phyloP scores from a whole-genome alignment of 2,113 vertebrate genomes.

The Ciconia boyciana region DNA sequence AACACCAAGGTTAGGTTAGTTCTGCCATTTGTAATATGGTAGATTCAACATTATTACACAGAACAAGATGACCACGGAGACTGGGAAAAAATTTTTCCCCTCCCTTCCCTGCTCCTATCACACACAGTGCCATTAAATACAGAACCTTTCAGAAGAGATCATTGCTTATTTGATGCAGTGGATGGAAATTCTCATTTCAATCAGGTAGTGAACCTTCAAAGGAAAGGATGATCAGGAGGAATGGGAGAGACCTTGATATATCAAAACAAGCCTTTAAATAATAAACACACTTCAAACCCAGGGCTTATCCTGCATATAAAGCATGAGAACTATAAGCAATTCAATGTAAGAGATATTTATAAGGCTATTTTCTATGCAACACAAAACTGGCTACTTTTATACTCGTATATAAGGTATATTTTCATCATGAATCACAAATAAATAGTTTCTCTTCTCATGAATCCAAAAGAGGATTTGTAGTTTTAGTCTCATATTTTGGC shows the following conservation, averaged over 20 bases:
- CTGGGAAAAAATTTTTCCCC: neutral
- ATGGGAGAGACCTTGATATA: conserved; percentile 54
- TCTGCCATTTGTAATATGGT: neutral
- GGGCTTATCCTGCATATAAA: conserved; percentile 47
- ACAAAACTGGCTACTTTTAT: conserved; percentile 33
- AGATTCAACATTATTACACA: neutral
- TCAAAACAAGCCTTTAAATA: conserved; percentile 69
- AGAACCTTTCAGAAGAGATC: conserved; percentile 32
- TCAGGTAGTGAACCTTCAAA: conserved; percentile 63
- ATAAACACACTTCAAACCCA: conserved; percentile 52
- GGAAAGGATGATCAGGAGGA: conserved; percentile 35
- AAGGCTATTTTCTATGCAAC: conserved; percentile 51
- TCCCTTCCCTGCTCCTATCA: neutral
- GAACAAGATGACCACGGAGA: neutral
- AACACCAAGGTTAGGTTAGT: neutral
- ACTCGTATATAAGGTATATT: neutral
- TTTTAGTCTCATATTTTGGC: conserved; percentile 15
- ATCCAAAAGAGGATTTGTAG: conserved; percentile 40
- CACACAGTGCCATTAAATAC: neutral
- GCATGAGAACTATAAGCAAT: neutral
- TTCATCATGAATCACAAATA: conserved; percentile 55
- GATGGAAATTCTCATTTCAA: conserved; percentile 63
- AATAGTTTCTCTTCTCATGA: conserved; percentile 46
- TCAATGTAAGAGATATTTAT: conserved; percentile 38
- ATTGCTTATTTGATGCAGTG: conserved; percentile 45